Base-by-base conservation (phyloP, 2,888 invertebrate genomes). In the Ichneumoninae sp. region DNA sequence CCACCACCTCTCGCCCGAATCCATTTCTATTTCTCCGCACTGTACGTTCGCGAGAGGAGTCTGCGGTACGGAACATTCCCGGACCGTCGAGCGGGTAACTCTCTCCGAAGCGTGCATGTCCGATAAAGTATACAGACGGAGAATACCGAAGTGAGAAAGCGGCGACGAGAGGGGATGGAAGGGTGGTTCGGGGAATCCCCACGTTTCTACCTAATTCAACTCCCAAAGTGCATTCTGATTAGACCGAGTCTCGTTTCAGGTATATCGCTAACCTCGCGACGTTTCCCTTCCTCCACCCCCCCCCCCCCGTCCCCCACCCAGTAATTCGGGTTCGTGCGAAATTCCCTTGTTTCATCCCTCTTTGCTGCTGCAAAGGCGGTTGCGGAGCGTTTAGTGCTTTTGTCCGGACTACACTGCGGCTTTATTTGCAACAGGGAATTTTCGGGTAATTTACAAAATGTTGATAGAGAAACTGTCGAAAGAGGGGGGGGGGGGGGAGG, bases 221-320 rank as follows among this genome's bases (percentile, higher is more conserved):
- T 77, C 54, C 72, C 60, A 77, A 82, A 82, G 77, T 78, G 82
- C 82, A 82, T 82, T 77, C 76, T 77, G 82, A 82, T 82, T 82
- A 72, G 82, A 82, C 77, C 57, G 71, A 72, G 60, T 44, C 71
- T 60, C 65, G 65, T 77, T 77, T 66, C 57, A 57, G 66, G 71
- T 82, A 72, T 78, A 82, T 82, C 72, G 65, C 68, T 44, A 52
- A 57, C 26, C 70, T 74, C 74, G 80, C 22, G 52, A 47, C 5
- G 52, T 52, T 52, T 52, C 7, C 50, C 26, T 30, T 13, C 30
- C 26, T 66, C 36, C 30, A 1, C 16, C 68, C 4, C 26, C 16
- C 30, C 50, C 52, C 8, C 30, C 3, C 30, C 3, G 0, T 10
- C 70, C 19, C 50, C 40, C 16, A 52, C 54, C 65, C 52, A 22